Conservation (phyloP, 2,797 vertebrate genomes). For the Tamandua tetradactyla region DNA sequence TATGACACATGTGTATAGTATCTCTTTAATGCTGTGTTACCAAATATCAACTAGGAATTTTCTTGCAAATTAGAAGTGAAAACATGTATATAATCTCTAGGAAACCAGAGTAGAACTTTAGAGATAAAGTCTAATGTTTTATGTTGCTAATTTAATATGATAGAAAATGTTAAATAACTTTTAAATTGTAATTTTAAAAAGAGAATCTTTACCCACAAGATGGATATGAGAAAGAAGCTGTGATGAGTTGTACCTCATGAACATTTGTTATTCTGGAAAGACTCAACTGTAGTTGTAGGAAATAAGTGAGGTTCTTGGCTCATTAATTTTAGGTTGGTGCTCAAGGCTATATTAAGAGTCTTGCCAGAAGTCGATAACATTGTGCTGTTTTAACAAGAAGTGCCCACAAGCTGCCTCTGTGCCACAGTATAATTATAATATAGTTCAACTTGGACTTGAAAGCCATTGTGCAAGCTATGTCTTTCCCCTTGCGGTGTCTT, state of each 20-base stretch:
- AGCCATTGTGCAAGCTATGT: too few relatives aligned
- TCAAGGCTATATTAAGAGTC: too few relatives aligned
- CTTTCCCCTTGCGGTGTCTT: too few relatives aligned
- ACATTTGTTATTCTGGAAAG: slow-evolving; percentile 69
- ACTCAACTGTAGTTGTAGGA: slow-evolving; percentile 14
- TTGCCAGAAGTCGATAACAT: too few relatives aligned
- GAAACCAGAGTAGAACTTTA: slow-evolving; percentile 67
- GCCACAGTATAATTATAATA: too few relatives aligned
- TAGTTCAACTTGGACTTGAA: too few relatives aligned
- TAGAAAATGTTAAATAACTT: too few relatives aligned
- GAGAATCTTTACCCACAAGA: slow-evolving; percentile 58
- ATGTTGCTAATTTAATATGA: too few relatives aligned
- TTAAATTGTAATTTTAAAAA: slow-evolving; percentile 67
- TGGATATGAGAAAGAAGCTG: slow-evolving; percentile 60
- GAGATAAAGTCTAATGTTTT: slow-evolving; percentile 71
- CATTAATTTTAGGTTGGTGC: too few relatives aligned
- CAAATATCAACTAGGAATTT: slow-evolving; percentile 80
- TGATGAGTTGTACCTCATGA: slow-evolving; percentile 32
- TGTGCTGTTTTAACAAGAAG: too few relatives aligned
- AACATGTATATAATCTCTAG: slow-evolving; percentile 71
- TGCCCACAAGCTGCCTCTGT: too few relatives aligned
- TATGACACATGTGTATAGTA: slow-evolving; percentile 61
- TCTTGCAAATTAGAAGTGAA: slow-evolving; percentile 75
- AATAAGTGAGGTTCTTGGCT: too few relatives aligned
- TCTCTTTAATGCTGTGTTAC: slow-evolving; percentile 81